Base-by-base conservation (phyloP, 2,888 invertebrate species). In the Sminthurinus aureus region DNA sequence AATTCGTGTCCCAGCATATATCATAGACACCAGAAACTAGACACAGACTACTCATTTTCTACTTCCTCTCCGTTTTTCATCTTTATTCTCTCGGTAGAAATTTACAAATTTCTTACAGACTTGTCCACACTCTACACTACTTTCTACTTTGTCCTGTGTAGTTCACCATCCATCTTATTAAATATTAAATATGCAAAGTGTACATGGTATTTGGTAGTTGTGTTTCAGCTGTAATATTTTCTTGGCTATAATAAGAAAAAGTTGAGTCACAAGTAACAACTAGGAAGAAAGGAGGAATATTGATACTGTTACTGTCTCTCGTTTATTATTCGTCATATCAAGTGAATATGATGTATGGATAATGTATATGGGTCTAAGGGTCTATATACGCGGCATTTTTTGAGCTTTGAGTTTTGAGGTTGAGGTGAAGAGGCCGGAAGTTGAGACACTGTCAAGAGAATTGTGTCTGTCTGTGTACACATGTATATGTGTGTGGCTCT, bases 401-500 rank as follows among this genome's bases (percentile, higher is more conserved):
- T 22, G 71, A 71, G 71, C 26, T 71, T 22, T 22, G 71, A 71
- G 71, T 24, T 71, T 22, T 22, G 71, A 71, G 71, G 71, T 71
- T 22, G 71, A 71, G 71, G 71, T 71, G 71, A 71, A 71, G 26
- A 71, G 71, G 71, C 71, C 71, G 71, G 71, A 71, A 71, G 71
- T 71, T 71, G 24, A 24, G 26, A 24, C 13, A 26, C 24, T 26
- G 71, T 71, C 71, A 71, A 24, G 24, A 71, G 24, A 24, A 24
- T 20, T 71, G 71, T 20, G 24, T 1, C 24, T 20, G 22, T 26
- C 26, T 26, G 4, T 38, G 38, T 38, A n/a, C n/a, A n/a, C n/a
- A n/a, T n/a, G n/a, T n/a, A n/a, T n/a, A 3, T 67, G 1, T n/a
- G 20, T 67, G 20, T 67, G 18, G 1, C 3, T 1, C 8, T 64